Conservation (phyloP, 2,888 invertebrate species). For the Altica lythri region DNA sequence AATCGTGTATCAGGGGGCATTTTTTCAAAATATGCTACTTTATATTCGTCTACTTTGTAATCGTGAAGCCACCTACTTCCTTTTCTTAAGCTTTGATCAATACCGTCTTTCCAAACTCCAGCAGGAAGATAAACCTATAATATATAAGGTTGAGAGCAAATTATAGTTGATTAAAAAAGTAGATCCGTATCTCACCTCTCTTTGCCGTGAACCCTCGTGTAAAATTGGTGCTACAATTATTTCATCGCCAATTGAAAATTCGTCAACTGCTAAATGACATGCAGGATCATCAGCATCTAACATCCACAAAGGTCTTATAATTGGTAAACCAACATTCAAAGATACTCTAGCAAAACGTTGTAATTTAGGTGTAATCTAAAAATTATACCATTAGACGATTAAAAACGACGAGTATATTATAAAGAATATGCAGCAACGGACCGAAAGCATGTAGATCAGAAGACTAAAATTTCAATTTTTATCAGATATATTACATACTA, state of each 20-base stretch:
- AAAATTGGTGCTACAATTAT: conserved; percentile 89
- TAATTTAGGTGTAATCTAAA: conserved; percentile 73
- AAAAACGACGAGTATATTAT: too few relatives aligned
- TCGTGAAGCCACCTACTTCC: conserved; percentile 91
- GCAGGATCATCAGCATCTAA: conserved; percentile 78
- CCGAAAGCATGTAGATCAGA: too few relatives aligned
- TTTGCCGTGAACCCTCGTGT: conserved; percentile 68
- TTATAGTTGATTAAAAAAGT: neutral
- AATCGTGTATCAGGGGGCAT: conserved; percentile 85
- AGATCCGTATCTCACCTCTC: too few relatives aligned
- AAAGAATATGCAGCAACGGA: too few relatives aligned
- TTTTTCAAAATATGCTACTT: conserved; percentile 82
- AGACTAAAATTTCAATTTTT: too few relatives aligned
- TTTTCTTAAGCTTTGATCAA: conserved; percentile 82
- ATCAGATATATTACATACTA: too few relatives aligned
- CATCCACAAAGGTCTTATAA: conserved; percentile 91
- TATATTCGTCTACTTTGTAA: conserved; percentile 77
- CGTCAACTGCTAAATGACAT: conserved; percentile 77
- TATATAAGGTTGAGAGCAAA: too few relatives aligned
- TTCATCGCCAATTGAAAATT: conserved; percentile 89
- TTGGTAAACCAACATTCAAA: conserved; percentile 78
- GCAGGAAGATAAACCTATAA: conserved; percentile 72
- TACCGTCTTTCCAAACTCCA: conserved; percentile 92
- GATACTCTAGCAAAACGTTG: conserved; percentile 79
- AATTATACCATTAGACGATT: neutral